phyloP scores from a whole-genome alignment of 2,797 vertebrate species.

The Danio albolineatus region DNA sequence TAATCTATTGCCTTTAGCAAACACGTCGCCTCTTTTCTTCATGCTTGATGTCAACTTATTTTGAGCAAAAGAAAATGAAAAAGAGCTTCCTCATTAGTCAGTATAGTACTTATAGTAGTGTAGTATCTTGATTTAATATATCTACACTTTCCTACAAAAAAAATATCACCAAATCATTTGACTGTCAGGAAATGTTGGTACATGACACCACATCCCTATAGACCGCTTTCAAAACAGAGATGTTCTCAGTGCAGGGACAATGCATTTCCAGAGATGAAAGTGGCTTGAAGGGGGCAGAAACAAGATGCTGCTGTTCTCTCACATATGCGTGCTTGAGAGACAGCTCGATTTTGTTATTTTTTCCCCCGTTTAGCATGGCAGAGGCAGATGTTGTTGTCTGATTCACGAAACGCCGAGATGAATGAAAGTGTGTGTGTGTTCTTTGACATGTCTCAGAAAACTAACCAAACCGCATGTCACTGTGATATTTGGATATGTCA shows the following conservation, averaged over 20 bases:
- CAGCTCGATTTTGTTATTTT: conserved; percentile 29
- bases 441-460: conserved; percentile 14
- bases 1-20: neutral
- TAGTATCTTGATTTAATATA: neutral
- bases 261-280: conserved; percentile 9
- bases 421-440: neutral
- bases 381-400: conserved; percentile 14
- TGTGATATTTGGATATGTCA: conserved; percentile 16
- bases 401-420: neutral
- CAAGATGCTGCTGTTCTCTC: conserved; percentile 8
- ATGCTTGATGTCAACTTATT: neutral
- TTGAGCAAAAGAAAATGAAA: neutral
- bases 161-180: conserved; percentile 5
- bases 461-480: conserved; percentile 12
- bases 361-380: neutral
- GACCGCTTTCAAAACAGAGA: neutral
- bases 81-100: neutral
- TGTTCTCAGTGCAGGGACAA: neutral
- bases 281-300: conserved; percentile 11
- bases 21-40: neutral
- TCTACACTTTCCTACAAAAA: neutral
- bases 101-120: too few relatives aligned
- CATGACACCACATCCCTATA: conserved; percentile 7
- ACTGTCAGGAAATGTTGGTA: conserved; percentile 16
- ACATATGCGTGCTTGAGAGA: neutral